Percentiles rank a stretch among this genome's conserved stretches.
These are phyloP conservation scores for Stenodema calcarata DNA, from an alignment of 2,888 invertebrate species.

Conservation along the genomic window DNA sequence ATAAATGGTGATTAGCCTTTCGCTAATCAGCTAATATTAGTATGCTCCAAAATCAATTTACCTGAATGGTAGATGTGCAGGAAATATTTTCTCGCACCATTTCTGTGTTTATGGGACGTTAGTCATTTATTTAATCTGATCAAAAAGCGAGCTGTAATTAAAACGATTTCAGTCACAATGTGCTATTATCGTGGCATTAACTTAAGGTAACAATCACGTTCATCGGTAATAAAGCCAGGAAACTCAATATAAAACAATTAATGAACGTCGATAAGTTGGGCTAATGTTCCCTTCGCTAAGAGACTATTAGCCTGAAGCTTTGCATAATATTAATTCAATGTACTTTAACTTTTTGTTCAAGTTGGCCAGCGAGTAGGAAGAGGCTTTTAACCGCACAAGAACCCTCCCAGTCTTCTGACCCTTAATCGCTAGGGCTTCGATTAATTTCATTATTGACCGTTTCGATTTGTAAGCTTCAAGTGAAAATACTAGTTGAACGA, in stretches of 20 bases:
- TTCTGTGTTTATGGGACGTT: no score
- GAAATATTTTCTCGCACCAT: no score
- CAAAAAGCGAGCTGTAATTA: no score
- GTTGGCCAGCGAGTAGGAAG: background rate
- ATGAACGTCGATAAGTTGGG: background rate
- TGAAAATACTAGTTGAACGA: background rate
- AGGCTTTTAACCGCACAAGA: background rate
- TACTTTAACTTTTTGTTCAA: background rate
- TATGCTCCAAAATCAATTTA: no score
- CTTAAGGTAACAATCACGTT: background rate
- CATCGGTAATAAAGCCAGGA: background rate
- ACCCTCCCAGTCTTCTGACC: background rate
- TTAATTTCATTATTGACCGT: slow-evolving; percentile 13
- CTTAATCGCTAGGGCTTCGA: background rate
- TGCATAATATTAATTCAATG: background rate
- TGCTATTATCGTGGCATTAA: background rate
- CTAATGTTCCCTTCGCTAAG: background rate
- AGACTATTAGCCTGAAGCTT: background rate
- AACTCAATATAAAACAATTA: background rate
- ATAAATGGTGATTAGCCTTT: no score
- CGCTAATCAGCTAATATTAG: no score
- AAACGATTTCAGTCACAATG: background rate
- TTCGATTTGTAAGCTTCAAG: background rate
- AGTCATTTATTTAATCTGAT: no score
- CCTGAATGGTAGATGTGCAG: no score